Evolutionary conservation across 2,797 vertebrate species (phyloP).

Genomic region (Darevskia nairensis): DNA sequence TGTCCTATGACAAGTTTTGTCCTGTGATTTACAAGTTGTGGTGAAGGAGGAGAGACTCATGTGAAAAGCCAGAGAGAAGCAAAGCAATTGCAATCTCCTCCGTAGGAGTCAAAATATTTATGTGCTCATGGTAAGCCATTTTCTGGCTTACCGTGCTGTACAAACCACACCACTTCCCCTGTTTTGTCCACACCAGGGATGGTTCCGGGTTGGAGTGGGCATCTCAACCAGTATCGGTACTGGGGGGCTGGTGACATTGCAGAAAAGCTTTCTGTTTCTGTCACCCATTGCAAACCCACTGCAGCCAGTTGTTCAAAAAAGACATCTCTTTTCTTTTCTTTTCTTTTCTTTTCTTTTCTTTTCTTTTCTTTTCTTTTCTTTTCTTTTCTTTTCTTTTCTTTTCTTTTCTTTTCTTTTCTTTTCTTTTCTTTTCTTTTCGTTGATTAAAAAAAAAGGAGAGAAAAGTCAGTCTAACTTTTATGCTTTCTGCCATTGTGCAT

Average conservation of each 20-base stretch:
- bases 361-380: background rate
- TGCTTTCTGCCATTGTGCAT: background rate
- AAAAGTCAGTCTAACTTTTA: background rate
- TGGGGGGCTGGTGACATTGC: too few relatives aligned
- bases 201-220: background rate
- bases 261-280: too few relatives aligned
- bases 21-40: too few relatives aligned
- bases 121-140: too few relatives aligned
- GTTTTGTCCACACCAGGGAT: background rate
- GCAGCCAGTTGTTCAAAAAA: background rate
- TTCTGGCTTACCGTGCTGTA: too few relatives aligned
- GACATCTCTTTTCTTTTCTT: background rate
- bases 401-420: background rate
- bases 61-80: too few relatives aligned
- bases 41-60: too few relatives aligned
- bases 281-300: background rate
- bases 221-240: too few relatives aligned
- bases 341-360: background rate
- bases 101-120: too few relatives aligned
- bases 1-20: too few relatives aligned
- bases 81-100: too few relatives aligned
- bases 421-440: background rate
- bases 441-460: background rate
- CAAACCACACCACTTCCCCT: too few relatives aligned
- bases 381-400: background rate